Evolutionary conservation across 2,113 vertebrate genomes (phyloP).

Genomic region (Rhabdomys dilectus): DNA sequence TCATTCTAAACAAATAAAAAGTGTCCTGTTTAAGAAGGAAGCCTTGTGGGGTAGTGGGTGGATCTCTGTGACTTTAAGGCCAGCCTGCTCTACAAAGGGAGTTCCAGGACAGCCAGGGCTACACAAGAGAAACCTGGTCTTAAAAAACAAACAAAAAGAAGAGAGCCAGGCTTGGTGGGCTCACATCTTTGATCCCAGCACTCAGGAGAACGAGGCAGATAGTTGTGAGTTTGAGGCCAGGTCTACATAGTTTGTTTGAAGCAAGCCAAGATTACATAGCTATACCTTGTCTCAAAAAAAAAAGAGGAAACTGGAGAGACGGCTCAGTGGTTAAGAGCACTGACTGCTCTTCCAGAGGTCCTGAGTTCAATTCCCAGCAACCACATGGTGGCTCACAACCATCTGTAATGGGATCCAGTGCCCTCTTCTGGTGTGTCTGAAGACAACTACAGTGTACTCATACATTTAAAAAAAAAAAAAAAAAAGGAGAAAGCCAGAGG

Average conservation of each 20-base stretch:
- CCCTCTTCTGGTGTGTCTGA: too few relatives aligned
- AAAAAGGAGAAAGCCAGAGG: too few relatives aligned
- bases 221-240: not conserved
- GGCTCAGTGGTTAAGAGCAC: too few relatives aligned
- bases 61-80: not conserved
- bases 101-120: not conserved
- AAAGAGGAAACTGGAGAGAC: not conserved
- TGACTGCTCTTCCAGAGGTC: too few relatives aligned
- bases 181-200: not conserved
- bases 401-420: too few relatives aligned
- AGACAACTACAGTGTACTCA: too few relatives aligned
- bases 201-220: not conserved
- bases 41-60: not conserved
- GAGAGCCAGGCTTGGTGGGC: too few relatives aligned
- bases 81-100: not conserved
- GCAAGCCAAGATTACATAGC: not conserved
- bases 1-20: not conserved
- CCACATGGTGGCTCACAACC: too few relatives aligned
- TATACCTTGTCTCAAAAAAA: not conserved
- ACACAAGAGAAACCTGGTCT: not conserved
- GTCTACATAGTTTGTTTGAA: not conserved
- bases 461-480: too few relatives aligned
- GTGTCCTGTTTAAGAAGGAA: not conserved
- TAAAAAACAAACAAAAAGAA: not conserved
- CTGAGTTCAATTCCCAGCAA: too few relatives aligned